Evolutionary conservation across 2,797 vertebrate genomes (phyloP), one percentile per base, ranked within the genome.

Genomic region (Lagodon rhomboides): DNA sequence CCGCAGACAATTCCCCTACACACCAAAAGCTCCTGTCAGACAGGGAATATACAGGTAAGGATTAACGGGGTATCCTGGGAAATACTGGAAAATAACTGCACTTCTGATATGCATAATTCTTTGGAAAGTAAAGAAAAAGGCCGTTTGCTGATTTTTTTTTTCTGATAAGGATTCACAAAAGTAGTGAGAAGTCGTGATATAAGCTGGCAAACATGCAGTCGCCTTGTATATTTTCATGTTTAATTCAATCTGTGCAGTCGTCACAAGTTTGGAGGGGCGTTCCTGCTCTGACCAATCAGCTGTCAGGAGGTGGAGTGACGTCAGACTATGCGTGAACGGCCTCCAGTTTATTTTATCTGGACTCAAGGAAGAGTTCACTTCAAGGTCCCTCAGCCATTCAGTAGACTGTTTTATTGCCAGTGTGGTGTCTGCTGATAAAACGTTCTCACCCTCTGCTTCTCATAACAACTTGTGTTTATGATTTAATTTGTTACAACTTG

Each of bases 11-110:
- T 76, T 93, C 30, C 77, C 90, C 0, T 94, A 94, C 75, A 95
- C 96, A 27, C 68, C 91, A 1, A 95, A 94, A 85, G 95, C 95
- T 5, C 95, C 96, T 13, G 68, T 95, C 67, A 95, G 94, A 73
- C 91, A 93, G 82, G 95, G 95, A 2, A 90, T 96, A 64, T 96
- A 96, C 94, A 96, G 96, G 96, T 96, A 92, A 87, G 84, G 5
- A 12, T 20, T 6, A 5, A 27, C 47, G 4, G 0, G 30, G 30
- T 17, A 17, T 6, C 10, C 63, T 72, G 13, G 7, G 17, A 22
- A 60, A 65, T 55, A 12, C 23, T 30, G 8, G 34, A 38, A 38
- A 10, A 2, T 9, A n/a, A 25, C 17, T 61, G 16, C 12, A 15
- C 12, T 20, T 61, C 3, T 15, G 4, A 18, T 18, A 2, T 3